These are phyloP conservation scores for Bilobella aurantiaca DNA, from an alignment of 1,140 invertebrate genomes.

Conservation along the genomic window DNA sequence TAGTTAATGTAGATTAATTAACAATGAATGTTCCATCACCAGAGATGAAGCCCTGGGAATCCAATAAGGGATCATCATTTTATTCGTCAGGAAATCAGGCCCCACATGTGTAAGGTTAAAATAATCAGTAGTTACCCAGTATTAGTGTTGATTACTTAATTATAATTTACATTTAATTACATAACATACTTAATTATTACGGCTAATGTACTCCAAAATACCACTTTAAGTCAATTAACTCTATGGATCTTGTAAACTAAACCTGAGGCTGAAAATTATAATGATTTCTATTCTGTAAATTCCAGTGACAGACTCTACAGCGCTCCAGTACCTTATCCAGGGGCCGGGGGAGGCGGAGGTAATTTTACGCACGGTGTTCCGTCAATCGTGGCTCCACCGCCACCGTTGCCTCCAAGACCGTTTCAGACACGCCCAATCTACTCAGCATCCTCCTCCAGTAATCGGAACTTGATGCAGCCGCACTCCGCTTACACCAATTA, in stretches of 20 bases:
- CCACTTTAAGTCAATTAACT: background rate
- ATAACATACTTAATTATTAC: no score
- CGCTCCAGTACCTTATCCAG: constrained; percentile 26
- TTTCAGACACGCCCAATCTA: constrained; percentile 3
- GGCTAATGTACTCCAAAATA: background rate
- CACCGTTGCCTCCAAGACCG: constrained; percentile 27
- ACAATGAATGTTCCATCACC: no score
- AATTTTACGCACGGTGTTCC: background rate
- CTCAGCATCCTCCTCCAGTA: background rate
- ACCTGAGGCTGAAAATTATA: background rate
- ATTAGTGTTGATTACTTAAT: no score
- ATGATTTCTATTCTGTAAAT: constrained; percentile 11
- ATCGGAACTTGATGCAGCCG: constrained; percentile 16
- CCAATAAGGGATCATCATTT: no score
- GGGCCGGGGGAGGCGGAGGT: constrained; percentile 16
- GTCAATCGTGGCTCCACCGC: background rate
- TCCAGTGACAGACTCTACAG: constrained; percentile 30
- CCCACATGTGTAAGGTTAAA: no score
- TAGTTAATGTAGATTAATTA: no score
- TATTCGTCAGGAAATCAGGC: no score
- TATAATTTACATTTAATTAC: no score
- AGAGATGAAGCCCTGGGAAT: no score
- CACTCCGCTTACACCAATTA: constrained; percentile 12
- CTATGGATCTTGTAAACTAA: background rate
- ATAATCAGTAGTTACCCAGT: no score